A percentile compares a stretch with the other conserved stretches of the same genome.
Conservation (phyloP, 2,113 vertebrate genomes). For the Hemicordylus capensis region DNA sequence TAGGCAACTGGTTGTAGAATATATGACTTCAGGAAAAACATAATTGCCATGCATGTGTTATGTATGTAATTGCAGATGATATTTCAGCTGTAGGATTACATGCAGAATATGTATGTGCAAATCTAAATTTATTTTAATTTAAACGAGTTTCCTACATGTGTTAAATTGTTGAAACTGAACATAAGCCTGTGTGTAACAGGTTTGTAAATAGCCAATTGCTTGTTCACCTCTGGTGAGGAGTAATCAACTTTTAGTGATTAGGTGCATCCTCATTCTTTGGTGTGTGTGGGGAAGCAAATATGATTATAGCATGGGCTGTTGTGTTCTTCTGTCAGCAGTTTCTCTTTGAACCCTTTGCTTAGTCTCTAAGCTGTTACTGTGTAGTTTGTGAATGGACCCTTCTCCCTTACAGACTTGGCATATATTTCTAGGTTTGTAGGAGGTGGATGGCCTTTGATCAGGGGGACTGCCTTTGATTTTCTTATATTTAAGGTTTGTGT, state of each 20-base stretch:
- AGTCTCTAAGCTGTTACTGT: neutral
- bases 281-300: neutral
- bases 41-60: neutral
- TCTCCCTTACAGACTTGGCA: neutral
- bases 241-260: neutral
- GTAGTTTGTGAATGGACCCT: neutral
- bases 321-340: neutral
- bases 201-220: neutral
- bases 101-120: neutral
- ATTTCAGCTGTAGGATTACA: neutral
- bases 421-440: neutral
- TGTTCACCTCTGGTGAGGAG: neutral
- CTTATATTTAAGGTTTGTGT: neutral
- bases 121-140: neutral
- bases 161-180: neutral
- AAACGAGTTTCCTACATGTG: neutral
- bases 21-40: neutral
- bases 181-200: neutral
- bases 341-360: neutral
- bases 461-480: neutral
- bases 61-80: neutral
- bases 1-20: neutral
- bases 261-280: neutral
- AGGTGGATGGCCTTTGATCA: no score
- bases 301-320: neutral